These are phyloP conservation scores for Trematomus bernacchii DNA, from an alignment of 2,797 vertebrate genomes.

Conservation along the genomic window DNA sequence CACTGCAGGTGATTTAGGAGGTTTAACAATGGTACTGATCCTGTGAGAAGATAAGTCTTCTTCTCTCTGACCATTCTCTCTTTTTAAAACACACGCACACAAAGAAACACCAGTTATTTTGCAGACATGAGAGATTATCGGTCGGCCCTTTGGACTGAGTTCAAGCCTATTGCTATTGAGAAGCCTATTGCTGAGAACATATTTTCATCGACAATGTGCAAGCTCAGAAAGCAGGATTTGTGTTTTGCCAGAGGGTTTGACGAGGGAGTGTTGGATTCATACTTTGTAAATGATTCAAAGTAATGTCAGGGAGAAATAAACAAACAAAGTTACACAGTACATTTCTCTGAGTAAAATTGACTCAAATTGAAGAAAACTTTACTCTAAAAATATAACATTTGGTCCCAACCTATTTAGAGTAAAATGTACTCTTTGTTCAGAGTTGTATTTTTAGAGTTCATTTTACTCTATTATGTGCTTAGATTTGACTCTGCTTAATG, in stretches of 20 bases:
- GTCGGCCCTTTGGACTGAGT: slow-evolving; percentile 57
- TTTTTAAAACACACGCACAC: slow-evolving; percentile 16
- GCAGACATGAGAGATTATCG: slow-evolving; percentile 51
- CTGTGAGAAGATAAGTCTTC: slow-evolving; percentile 57
- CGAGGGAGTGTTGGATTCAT: background rate
- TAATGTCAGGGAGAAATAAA: background rate
- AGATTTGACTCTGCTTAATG: no score
- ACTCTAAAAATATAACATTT: no score
- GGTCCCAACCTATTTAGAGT: no score
- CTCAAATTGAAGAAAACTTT: no score
- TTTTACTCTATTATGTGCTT: no score
- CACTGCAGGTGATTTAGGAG: slow-evolving; percentile 73
- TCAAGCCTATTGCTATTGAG: slow-evolving; percentile 25
- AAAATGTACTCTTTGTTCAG: no score
- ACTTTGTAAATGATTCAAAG: slow-evolving; percentile 7
- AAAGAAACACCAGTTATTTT: slow-evolving; percentile 27
- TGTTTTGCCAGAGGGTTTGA: slow-evolving; percentile 38
- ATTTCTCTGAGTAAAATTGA: no score
- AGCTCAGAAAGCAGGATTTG: slow-evolving; percentile 25
- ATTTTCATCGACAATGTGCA: slow-evolving; percentile 48
- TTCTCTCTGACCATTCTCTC: slow-evolving; percentile 35
- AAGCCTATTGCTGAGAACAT: slow-evolving; percentile 47
- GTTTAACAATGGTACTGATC: slow-evolving; percentile 74
- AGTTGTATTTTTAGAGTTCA: no score
- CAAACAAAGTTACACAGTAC: background rate